Percentiles rank a stretch among this genome's conserved stretches.
phyloP scores from a whole-genome alignment of 1,140 invertebrate species.

The Nebria ingens region DNA sequence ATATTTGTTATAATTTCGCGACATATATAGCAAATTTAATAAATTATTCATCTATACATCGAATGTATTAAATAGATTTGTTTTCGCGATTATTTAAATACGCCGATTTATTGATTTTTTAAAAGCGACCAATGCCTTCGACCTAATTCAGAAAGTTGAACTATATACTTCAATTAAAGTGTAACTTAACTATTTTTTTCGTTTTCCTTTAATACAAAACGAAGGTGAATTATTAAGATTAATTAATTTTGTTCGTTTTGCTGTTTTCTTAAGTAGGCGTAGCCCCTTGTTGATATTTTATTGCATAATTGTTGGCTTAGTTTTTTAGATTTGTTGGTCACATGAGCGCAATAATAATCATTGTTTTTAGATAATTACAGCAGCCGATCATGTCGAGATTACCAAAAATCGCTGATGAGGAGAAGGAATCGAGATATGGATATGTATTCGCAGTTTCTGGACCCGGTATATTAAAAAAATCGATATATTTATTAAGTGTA shows the following conservation, averaged over 20 bases:
- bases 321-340: background rate
- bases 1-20: background rate
- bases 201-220: too few relatives aligned
- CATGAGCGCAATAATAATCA: too few relatives aligned
- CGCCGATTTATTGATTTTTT: background rate
- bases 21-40: too few relatives aligned
- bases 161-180: too few relatives aligned
- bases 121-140: background rate
- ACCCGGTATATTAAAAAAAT: slow-evolving; percentile 61
- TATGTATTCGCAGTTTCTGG: slow-evolving; percentile 96
- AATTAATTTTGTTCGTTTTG: background rate
- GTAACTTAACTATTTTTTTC: too few relatives aligned
- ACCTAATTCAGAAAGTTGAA: background rate
- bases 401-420: slow-evolving; percentile 69
- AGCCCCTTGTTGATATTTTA: background rate
- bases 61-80: too few relatives aligned
- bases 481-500: background rate
- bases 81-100: too few relatives aligned
- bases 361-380: background rate
- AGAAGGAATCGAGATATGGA: slow-evolving; percentile 82
- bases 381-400: slow-evolving; percentile 43
- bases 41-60: background rate
- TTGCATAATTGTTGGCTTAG: background rate
- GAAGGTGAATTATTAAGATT: too few relatives aligned
- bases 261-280: background rate